phyloP scores from a whole-genome alignment of 1,140 invertebrate genomes.

The Drosophila guanche region DNA sequence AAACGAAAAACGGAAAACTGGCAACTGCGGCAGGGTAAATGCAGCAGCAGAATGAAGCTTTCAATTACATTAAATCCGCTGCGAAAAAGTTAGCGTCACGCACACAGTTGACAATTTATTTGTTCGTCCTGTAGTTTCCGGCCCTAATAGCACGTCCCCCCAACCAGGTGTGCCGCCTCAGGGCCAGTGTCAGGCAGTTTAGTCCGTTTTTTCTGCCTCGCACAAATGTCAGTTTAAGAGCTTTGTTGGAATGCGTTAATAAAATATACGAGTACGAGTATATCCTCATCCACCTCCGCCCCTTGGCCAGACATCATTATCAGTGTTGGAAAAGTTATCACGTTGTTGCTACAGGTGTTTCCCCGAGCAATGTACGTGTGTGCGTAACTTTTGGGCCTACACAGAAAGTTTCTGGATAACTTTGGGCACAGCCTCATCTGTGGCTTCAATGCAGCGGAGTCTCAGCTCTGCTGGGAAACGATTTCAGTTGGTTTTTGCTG shows the following conservation, averaged over 20 bases:
- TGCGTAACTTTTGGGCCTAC: slow-evolving; percentile 48
- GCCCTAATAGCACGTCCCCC: slow-evolving; percentile 24
- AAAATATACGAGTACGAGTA: slow-evolving; percentile 40
- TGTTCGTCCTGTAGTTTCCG: slow-evolving; percentile 47
- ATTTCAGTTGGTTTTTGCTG: slow-evolving; percentile 47
- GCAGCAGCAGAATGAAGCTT: slow-evolving; percentile 65
- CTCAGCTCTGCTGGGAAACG: not conserved
- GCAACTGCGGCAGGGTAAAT: slow-evolving; percentile 28
- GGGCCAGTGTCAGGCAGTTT: not conserved
- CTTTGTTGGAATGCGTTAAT: slow-evolving; percentile 67
- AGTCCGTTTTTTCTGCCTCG: slow-evolving; percentile 5
- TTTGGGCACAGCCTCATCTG: not conserved
- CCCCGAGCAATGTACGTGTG: slow-evolving; percentile 40
- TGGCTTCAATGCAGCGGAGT: slow-evolving; percentile 31
- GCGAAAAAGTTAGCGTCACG: slow-evolving; percentile 62
- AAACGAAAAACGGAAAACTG: slow-evolving; percentile 36
- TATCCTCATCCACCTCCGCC: slow-evolving; percentile 12
- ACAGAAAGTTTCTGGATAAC: slow-evolving; percentile 41
- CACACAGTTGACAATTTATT: slow-evolving; percentile 78
- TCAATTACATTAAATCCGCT: slow-evolving; percentile 79
- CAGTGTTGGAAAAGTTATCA: slow-evolving; percentile 36
- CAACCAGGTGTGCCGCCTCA: not conserved
- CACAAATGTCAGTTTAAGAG: slow-evolving; percentile 58
- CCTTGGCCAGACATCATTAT: slow-evolving; percentile 50
- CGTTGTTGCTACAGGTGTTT: slow-evolving; percentile 54